Percentiles rank a stretch among this genome's conserved stretches.
These are phyloP conservation scores for Antechinus stuartii DNA, from an alignment of 2,113 vertebrate species.

Conservation along the genomic window DNA sequence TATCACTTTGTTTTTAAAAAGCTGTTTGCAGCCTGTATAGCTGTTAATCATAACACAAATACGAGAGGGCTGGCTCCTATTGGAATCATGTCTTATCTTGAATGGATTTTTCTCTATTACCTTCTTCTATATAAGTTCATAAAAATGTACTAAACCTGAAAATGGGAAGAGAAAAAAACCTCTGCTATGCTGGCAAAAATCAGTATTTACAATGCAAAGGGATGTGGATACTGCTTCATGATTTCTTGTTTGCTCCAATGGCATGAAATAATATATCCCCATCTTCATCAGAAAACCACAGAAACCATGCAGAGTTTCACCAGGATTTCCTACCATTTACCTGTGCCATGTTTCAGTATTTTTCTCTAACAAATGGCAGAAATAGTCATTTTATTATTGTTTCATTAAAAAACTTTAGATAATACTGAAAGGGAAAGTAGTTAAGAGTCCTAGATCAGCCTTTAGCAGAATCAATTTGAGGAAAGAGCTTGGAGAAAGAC, in stretches of 20 bases:
- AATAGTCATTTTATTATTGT: neutral
- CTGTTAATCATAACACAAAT: slow-evolving; percentile 67
- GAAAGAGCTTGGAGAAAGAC: slow-evolving; percentile 15
- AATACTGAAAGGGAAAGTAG: slow-evolving; percentile 8
- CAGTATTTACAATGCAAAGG: slow-evolving; percentile 23
- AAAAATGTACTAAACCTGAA: slow-evolving; percentile 43
- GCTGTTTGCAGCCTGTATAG: slow-evolving; percentile 52
- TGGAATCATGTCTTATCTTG: slow-evolving; percentile 61
- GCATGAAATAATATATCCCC: neutral
- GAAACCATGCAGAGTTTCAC: neutral
- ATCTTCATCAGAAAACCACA: neutral
- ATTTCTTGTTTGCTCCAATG: neutral
- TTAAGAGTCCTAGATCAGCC: neutral
- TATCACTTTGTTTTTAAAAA: slow-evolving; percentile 69
- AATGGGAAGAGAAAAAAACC: neutral
- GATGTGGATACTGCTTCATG: no score
- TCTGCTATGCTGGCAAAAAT: slow-evolving; percentile 6
- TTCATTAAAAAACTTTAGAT: slow-evolving; percentile 29
- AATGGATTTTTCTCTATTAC: slow-evolving; percentile 53
- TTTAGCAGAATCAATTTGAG: neutral
- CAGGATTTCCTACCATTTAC: neutral
- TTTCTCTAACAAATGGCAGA: neutral
- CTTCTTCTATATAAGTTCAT: slow-evolving; percentile 36
- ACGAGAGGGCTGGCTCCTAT: slow-evolving; percentile 40
- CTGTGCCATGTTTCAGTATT: neutral